phyloP scores from a whole-genome alignment of 2,888 invertebrate species.

The Plusia festucae region DNA sequence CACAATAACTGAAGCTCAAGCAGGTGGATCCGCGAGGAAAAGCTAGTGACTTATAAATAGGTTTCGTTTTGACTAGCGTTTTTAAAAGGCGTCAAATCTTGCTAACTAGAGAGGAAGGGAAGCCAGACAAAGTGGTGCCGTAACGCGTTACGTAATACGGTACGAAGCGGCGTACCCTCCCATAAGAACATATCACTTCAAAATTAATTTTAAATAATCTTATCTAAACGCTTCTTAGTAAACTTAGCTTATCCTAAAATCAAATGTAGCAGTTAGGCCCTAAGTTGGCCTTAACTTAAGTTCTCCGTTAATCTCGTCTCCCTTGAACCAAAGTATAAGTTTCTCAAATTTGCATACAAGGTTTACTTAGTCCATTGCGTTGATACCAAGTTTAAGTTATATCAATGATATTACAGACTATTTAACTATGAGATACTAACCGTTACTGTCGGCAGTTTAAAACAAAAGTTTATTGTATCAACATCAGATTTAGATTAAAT shows the following conservation, averaged over 20 bases:
- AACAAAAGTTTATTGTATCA: background rate
- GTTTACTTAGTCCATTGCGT: slow-evolving; percentile 72
- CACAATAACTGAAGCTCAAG: too few species aligned
- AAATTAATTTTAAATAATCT: too few species aligned
- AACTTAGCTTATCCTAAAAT: background rate
- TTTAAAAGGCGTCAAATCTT: too few species aligned
- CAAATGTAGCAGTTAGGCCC: background rate
- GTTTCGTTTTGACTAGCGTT: too few species aligned
- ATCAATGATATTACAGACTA: slow-evolving; percentile 65
- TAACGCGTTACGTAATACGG: too few species aligned
- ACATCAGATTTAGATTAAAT: too few species aligned
- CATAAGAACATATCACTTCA: too few species aligned
- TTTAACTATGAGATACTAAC: slow-evolving; percentile 65
- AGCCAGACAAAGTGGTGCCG: too few species aligned
- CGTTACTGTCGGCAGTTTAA: slow-evolving; percentile 36
- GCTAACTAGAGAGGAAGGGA: too few species aligned
- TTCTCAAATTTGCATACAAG: slow-evolving; percentile 76
- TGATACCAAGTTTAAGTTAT: slow-evolving; percentile 72
- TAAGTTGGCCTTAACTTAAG: slow-evolving; percentile 24
- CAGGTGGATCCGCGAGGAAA: too few species aligned
- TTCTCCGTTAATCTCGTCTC: slow-evolving; percentile 39
- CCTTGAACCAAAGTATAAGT: slow-evolving; percentile 60
- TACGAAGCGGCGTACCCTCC: too few species aligned
- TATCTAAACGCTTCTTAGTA: background rate
- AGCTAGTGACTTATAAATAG: too few species aligned